Base-by-base conservation (phyloP, 1,140 invertebrate genomes). In the Lepidurus arcticus region DNA sequence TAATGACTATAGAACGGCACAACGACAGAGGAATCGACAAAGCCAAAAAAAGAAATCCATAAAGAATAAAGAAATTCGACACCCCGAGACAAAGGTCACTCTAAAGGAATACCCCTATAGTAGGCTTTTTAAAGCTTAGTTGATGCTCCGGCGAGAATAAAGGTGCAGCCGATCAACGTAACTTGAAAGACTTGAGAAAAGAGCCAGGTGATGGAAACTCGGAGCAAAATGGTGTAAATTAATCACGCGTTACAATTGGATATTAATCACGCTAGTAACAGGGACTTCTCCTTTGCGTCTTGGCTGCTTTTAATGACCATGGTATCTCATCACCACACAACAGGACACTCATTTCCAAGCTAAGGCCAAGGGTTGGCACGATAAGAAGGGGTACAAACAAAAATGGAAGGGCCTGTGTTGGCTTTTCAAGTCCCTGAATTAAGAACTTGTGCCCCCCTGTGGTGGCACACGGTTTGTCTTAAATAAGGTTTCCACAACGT, bases 201-300 rank as follows among this genome's bases (percentile, higher is more conserved):
- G 53, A 21, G 53, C 53, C 13, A 65, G 53, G 21, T 21, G 53
- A 9, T 16, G 53, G 53, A 16, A 65, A 65, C 16, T 65, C 21
- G 53, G 16, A 65, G 34, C 21, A 65, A 65, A 65, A 65, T 65
- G 16, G 53, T 65, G 6, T 7, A 65, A 65, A 65, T 65, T 65
- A 65, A 65, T 65, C 53, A 65, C n/a, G 16, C 16, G 21, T 21
- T 65, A 65, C 53, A 65, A 65, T 65, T 65, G 53, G 53, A 21
- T 65, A 65, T 65, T 65, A 65, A 65, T 65, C 53, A 65, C 53
- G 13, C 53, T n/a, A 21, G 53, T 65, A 65, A 65, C 21, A 65
- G 53, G 53, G 53, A 65, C 16, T 65, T 65, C 53, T 65, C 21
- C 21, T 65, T 21, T 21, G 53, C 13, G 16, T 65, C 21, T n/a